phyloP scores from a whole-genome alignment of 2,113 vertebrate species.

The Pelecanoides urinatrix region DNA sequence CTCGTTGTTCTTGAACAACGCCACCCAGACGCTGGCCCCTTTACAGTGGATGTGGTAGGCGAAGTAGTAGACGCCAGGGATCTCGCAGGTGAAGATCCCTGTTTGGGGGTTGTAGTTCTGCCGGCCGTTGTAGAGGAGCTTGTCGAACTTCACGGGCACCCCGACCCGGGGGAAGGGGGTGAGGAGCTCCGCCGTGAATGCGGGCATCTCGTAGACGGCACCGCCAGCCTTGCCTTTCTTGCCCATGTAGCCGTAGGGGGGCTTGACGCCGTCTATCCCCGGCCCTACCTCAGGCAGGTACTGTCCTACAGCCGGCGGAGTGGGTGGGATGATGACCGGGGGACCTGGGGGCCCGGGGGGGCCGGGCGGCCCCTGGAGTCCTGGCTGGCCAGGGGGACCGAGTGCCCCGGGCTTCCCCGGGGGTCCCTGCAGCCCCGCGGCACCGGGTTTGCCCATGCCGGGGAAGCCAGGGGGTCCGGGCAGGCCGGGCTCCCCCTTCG shows the following conservation, averaged over 20 bases:
- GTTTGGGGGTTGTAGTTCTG: slow-evolving; percentile 95
- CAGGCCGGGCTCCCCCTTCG: slow-evolving; percentile 85
- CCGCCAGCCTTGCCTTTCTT: slow-evolving; percentile 81
- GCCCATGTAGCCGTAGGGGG: slow-evolving; percentile 79
- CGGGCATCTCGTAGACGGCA: slow-evolving; percentile 81
- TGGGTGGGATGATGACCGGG: slow-evolving; percentile 72
- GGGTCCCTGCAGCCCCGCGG: slow-evolving; percentile 83
- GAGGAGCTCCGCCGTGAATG: slow-evolving; percentile 91
- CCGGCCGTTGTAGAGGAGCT: slow-evolving; percentile 91
- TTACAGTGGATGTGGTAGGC: slow-evolving; percentile 96
- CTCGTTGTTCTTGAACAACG: slow-evolving; percentile 93
- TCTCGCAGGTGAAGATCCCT: slow-evolving; percentile 91
- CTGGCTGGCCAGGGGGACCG: slow-evolving; percentile 85
- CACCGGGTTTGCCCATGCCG: slow-evolving; percentile 81
- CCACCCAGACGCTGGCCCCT: slow-evolving; percentile 95
- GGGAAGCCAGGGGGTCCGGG: slow-evolving; percentile 84
- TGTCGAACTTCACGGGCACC: slow-evolving; percentile 91
- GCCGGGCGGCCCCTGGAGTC: slow-evolving; percentile 83
- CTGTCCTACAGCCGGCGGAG: slow-evolving; percentile 78
- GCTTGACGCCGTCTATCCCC: slow-evolving; percentile 76
- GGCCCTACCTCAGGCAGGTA: slow-evolving; percentile 83
- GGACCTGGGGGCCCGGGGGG: slow-evolving; percentile 81
- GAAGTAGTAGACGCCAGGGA: slow-evolving; percentile 96
- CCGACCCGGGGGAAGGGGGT: slow-evolving; percentile 91
- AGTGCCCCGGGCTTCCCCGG: slow-evolving; percentile 83